Evolutionary conservation across 2,888 invertebrate species (phyloP).

Genomic region (Zygothrica quintamaculata): DNA sequence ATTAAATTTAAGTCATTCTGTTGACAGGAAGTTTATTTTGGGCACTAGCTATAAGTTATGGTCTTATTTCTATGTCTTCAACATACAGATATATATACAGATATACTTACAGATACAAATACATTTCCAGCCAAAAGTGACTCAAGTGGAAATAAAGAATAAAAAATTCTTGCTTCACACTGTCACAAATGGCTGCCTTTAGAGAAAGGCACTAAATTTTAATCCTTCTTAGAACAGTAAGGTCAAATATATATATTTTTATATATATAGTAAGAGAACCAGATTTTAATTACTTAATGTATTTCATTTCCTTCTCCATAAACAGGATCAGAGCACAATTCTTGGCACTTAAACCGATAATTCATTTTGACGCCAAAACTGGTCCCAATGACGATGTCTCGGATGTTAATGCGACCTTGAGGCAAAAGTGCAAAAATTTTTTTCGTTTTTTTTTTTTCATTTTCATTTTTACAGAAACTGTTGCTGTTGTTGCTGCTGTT

Average conservation of each 20-base stretch:
- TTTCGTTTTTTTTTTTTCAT: constrained; percentile 26
- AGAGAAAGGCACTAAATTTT: constrained; percentile 56
- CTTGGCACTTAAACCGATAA: constrained; percentile 44
- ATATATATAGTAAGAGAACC: constrained; percentile 17
- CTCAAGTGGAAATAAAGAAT: constrained; percentile 45
- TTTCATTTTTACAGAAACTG: constrained; percentile 11
- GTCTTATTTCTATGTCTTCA: constrained; percentile 30
- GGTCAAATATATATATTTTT: constrained; percentile 53
- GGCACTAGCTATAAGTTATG: constrained; percentile 59
- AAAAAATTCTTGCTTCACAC: constrained; percentile 12
- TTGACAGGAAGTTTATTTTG: constrained; percentile 69
- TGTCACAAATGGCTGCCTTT: constrained; percentile 54
- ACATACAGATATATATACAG: no score
- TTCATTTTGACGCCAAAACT: constrained; percentile 44
- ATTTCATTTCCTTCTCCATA: constrained; percentile 47
- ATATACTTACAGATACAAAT: no score
- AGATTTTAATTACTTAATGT: constrained; percentile 6
- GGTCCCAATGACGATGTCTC: constrained; percentile 20
- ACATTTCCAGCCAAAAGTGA: constrained; percentile 8
- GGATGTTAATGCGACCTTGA: constrained; percentile 59
- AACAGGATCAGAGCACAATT: constrained; percentile 45
- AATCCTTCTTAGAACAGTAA: constrained; percentile 71
- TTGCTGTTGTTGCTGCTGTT: constrained; percentile 19
- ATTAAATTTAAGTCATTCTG: constrained; percentile 41
- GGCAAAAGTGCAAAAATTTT: constrained; percentile 65